These are phyloP conservation scores for Drosophila lacertosa DNA, from an alignment of 1,140 invertebrate species.

Conservation along the genomic window DNA sequence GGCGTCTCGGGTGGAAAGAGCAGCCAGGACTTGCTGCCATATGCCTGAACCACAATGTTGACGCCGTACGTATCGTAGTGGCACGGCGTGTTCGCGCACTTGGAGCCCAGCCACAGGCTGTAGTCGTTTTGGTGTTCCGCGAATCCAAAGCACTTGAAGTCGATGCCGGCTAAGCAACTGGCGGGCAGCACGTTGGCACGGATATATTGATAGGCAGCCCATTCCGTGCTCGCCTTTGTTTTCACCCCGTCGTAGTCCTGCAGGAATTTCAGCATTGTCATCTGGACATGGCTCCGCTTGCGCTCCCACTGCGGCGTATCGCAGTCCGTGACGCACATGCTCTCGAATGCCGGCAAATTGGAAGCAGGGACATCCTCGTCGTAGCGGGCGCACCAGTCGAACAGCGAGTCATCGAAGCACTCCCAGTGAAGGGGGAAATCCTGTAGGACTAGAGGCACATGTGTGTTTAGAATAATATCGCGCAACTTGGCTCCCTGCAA, in stretches of 20 bases:
- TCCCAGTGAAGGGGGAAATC: slow-evolving; percentile 67
- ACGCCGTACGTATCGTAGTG: slow-evolving; percentile 97
- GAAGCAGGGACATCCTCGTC: slow-evolving; percentile 60
- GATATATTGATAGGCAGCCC: slow-evolving; percentile 86
- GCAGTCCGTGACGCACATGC: slow-evolving; percentile 77
- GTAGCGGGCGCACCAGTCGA: slow-evolving; percentile 85
- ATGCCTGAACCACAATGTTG: slow-evolving; percentile 95
- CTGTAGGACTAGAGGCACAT: slow-evolving; percentile 59
- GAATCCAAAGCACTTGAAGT: slow-evolving; percentile 88
- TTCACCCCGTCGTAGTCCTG: slow-evolving; percentile 65
- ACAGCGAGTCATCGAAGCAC: slow-evolving; percentile 68
- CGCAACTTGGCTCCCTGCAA: slow-evolving; percentile 35
- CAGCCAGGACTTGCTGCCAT: slow-evolving; percentile 96
- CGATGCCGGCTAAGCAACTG: slow-evolving; percentile 54
- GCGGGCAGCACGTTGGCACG: slow-evolving; percentile 56
- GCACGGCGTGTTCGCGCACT: slow-evolving; percentile 95
- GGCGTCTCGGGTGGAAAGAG: slow-evolving; percentile 93
- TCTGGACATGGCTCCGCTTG: slow-evolving; percentile 85
- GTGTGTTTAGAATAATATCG: slow-evolving; percentile 71
- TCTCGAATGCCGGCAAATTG: slow-evolving; percentile 83
- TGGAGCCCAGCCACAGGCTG: slow-evolving; percentile 95
- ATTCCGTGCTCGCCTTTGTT: slow-evolving; percentile 85
- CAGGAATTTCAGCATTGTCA: slow-evolving; percentile 87
- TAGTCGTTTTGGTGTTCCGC: slow-evolving; percentile 88
- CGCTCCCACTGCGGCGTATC: slow-evolving; percentile 91